Evolutionary conservation across 2,797 vertebrate genomes (phyloP).

Genomic region (Leptatherina wallacei): DNA sequence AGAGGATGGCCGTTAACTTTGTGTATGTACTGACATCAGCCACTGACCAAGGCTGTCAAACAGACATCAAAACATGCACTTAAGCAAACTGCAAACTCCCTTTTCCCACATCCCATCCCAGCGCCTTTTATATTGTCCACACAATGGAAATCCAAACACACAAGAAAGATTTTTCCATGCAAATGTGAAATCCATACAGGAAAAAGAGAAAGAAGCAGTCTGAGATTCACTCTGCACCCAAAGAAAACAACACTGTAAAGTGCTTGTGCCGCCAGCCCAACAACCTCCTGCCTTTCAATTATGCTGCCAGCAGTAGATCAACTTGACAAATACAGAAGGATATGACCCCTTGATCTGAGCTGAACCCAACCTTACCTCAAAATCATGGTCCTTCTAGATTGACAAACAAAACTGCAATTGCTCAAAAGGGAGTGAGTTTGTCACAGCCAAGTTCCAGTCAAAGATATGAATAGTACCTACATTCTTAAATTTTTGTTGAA

Average conservation of each 20-base stretch:
- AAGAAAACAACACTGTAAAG: constrained; percentile 80
- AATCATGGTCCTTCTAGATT: constrained; percentile 59
- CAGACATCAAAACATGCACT: constrained; percentile 85
- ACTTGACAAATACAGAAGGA: constrained; percentile 81
- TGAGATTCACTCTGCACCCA: constrained; percentile 73
- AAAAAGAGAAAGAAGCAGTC: constrained; percentile 81
- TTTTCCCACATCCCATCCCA: constrained; percentile 83
- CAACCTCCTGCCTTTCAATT: constrained; percentile 78
- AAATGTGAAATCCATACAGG: constrained; percentile 87
- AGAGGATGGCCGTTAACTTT: constrained; percentile 76
- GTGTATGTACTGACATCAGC: constrained; percentile 80
- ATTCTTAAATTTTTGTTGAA: constrained; percentile 39
- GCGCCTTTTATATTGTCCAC: constrained; percentile 82
- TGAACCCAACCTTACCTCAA: constrained; percentile 73
- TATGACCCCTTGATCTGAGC: constrained; percentile 78
- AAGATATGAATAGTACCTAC: constrained; percentile 15
- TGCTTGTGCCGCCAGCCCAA: constrained; percentile 67
- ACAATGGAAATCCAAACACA: constrained; percentile 88
- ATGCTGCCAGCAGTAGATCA: constrained; percentile 79
- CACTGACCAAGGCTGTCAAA: constrained; percentile 80
- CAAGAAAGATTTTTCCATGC: constrained; percentile 85
- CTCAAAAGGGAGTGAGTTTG: constrained; percentile 29
- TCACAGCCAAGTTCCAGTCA: constrained; percentile 30
- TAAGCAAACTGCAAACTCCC: constrained; percentile 80
- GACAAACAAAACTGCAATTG: constrained; percentile 45